These are phyloP conservation scores for Rhadinocentrus ornatus DNA, from an alignment of 2,797 vertebrate species.

Conservation along the genomic window DNA sequence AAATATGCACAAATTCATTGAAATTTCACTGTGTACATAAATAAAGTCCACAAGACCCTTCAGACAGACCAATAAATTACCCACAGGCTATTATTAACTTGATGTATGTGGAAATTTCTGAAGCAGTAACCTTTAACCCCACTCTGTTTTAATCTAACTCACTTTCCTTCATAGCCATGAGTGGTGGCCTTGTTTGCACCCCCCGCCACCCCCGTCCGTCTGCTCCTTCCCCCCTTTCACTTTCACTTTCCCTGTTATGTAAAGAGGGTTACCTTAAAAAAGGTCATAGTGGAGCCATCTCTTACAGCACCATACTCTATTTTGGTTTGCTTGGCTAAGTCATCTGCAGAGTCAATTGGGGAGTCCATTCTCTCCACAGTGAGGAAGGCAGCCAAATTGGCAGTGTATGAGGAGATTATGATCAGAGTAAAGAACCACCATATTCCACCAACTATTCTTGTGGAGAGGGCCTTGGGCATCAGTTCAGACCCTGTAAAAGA, in stretches of 20 bases:
- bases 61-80: slow-evolving; percentile 41
- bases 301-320: slow-evolving; percentile 96
- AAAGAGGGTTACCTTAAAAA: slow-evolving; percentile 91
- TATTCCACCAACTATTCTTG: slow-evolving; percentile 97
- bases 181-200: slow-evolving; percentile 11
- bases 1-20: slow-evolving; percentile 48
- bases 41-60: slow-evolving; percentile 22
- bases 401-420: slow-evolving; percentile 98
- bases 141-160: slow-evolving; percentile 2
- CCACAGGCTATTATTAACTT: slow-evolving; percentile 8
- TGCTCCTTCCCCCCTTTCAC: not conserved
- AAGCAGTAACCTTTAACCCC: slow-evolving; percentile 19
- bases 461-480: slow-evolving; percentile 98
- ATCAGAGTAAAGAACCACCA: slow-evolving; percentile 99
- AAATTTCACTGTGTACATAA: slow-evolving; percentile 44
- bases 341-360: slow-evolving; percentile 95
- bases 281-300: slow-evolving; percentile 98
- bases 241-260: not conserved
- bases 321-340: slow-evolving; percentile 97
- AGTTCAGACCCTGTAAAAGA: slow-evolving; percentile 90
- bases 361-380: slow-evolving; percentile 99
- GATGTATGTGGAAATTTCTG: slow-evolving; percentile 14
- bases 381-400: slow-evolving; percentile 97
- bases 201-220: not conserved
- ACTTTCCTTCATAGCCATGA: slow-evolving; percentile 18